Evolutionary conservation across 2,797 vertebrate genomes (phyloP).

Genomic region (Helarctos malayanus): DNA sequence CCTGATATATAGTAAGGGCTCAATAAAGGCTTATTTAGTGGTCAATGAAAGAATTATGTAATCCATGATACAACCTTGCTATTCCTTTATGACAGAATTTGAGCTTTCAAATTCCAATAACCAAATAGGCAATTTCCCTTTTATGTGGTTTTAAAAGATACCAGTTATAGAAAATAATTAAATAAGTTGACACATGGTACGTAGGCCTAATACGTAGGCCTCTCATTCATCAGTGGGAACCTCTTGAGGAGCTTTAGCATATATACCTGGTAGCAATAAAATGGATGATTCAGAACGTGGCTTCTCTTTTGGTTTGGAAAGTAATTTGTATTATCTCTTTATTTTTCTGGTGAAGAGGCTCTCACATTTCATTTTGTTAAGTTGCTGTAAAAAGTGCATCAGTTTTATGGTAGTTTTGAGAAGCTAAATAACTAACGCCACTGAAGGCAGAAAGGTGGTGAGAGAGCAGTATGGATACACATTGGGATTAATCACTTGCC

Average conservation of each 20-base stretch:
- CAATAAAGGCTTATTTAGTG: not conserved
- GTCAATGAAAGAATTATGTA: not conserved
- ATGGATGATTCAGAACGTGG: not conserved
- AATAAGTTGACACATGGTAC: not conserved
- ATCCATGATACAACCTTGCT: not conserved
- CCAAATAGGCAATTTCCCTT: not conserved
- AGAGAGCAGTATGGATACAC: not conserved
- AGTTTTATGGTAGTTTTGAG: not conserved
- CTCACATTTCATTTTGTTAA: not conserved
- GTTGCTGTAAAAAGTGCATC: not conserved
- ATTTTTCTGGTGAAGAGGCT: not conserved
- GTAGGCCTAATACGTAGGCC: not conserved
- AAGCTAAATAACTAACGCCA: not conserved
- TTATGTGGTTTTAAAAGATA: not conserved
- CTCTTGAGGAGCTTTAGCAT: not conserved
- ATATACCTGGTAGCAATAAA: not conserved
- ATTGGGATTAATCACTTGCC: not conserved
- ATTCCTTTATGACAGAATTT: not conserved
- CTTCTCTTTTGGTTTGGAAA: not conserved
- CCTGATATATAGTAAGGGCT: not conserved
- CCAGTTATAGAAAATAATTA: not conserved
- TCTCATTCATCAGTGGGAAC: not conserved
- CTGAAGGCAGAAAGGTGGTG: not conserved
- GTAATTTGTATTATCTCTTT: not conserved
- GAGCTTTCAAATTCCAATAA: slow-evolving; percentile 22